Base-by-base conservation (phyloP, 2,797 vertebrate species). In the Hozukius guyotensis region DNA sequence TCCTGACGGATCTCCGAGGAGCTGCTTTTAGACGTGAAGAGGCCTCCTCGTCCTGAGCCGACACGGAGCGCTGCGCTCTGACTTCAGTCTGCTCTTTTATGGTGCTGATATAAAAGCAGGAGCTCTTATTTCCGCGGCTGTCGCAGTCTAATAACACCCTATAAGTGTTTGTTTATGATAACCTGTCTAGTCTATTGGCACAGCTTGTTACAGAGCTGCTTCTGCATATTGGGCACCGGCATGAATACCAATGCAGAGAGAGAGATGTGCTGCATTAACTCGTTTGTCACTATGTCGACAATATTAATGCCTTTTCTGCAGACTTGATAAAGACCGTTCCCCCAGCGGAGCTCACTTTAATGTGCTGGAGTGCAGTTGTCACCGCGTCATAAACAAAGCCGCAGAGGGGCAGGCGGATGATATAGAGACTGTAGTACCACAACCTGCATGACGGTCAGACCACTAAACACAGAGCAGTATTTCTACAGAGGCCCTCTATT, bases 281-380 rank as follows among this genome's bases (percentile, higher is more conserved):
- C 34, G 62, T 87, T 84, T 82, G 87, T 89, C 87, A 81, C 79
- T 22, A 2, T 66, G 81, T 84, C 69, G 10, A 71, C 84, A 55
- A 25, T 64, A 75, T 86, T 81, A 84, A 88, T 82, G 85, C 22
- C 27, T 85, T 76, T 71, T 63, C 78, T 82, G 66, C 77, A 77
- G 76, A 74, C 75, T 76, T 86, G 83, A 86, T 82, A 53, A 74
- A 85, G 83, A 67, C 29, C 0, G 24, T 49, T 66, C 25, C 42
- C 68, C 46, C 25, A 0, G 73, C 3, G 20, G 70, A 80, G 74
- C 81, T 69, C 71, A 13, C 80, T 56, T 57, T 77, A 86, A 82
- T 77, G 69, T 77, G 81, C 72, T 9, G 62, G 70, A 77, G 82
- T 59, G 72, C 68, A 60, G 61, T 25, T 80, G 76, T 79, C 76